Conservation (phyloP, 2,113 vertebrate genomes). For the Pandion haliaetus region DNA sequence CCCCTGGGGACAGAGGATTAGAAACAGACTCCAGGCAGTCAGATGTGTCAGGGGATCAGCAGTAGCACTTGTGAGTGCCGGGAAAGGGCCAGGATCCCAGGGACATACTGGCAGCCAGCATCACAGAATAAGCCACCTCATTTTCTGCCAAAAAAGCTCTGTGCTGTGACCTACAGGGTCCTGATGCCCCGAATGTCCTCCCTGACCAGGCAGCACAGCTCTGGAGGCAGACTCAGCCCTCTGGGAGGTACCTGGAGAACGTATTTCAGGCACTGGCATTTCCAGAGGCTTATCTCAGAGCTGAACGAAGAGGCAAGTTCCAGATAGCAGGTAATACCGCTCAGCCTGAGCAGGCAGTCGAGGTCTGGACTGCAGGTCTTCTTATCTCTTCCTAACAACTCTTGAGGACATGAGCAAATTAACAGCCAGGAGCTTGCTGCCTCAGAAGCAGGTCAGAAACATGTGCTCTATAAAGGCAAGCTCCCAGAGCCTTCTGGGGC, state of each 20-base stretch:
- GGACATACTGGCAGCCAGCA: background rate
- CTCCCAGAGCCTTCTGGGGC: background rate
- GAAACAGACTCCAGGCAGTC: background rate
- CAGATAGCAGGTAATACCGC: background rate
- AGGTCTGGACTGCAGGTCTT: background rate
- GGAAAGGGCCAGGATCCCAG: background rate
- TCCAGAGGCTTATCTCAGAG: background rate
- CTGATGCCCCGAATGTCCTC: no score
- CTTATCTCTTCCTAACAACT: background rate
- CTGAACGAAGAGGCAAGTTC: background rate
- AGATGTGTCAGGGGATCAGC: background rate
- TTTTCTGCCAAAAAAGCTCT: background rate
- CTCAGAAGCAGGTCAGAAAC: background rate
- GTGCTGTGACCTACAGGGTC: fast-evolving
- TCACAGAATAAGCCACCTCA: background rate
- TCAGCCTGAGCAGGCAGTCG: no score
- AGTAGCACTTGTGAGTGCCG: background rate
- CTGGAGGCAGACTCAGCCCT: background rate
- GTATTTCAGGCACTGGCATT: background rate
- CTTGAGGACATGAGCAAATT: fast-evolving
- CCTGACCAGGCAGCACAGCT: background rate
- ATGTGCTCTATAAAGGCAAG: fast-evolving
- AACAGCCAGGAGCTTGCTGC: fast-evolving
- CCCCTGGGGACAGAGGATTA: background rate
- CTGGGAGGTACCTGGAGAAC: background rate